A percentile compares a stretch with the other conserved stretches of the same genome.
phyloP scores from a whole-genome alignment of 2,113 vertebrate species.

The Stomatorhinus ivindoensis region DNA sequence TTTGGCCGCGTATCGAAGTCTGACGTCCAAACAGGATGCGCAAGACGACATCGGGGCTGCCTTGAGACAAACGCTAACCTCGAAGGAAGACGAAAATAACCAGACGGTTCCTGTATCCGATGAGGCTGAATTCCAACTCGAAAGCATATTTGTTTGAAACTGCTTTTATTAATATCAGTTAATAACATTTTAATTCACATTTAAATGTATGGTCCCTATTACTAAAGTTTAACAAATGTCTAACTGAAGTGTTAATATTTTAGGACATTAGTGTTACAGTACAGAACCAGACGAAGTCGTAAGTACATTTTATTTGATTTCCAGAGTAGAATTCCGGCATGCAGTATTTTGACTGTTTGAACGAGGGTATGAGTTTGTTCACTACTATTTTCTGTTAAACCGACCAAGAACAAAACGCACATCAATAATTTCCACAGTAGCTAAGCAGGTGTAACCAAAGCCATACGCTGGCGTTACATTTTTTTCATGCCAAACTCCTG shows the following conservation, averaged over 20 bases:
- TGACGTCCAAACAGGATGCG: not conserved
- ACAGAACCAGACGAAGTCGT: not conserved
- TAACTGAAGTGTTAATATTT: not conserved
- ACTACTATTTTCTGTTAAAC: not conserved
- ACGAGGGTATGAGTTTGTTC: not conserved
- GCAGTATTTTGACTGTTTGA: not conserved
- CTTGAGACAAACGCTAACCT: not conserved
- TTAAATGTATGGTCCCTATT: not conserved
- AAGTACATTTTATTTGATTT: not conserved
- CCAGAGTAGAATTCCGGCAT: not conserved
- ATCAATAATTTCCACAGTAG: not conserved
- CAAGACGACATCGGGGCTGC: not conserved
- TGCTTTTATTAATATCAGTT: not conserved
- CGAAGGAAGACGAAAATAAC: not conserved
- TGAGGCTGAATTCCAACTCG: not conserved
- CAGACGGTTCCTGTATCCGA: not conserved
- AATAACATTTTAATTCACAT: not conserved
- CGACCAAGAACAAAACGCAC: not conserved
- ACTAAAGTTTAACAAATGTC: not conserved
- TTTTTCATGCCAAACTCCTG: not conserved
- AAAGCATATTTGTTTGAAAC: slow-evolving; percentile 1
- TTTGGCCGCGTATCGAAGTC: not conserved
- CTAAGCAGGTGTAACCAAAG: not conserved
- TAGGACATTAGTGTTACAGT: not conserved
- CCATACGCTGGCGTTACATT: not conserved